Percentiles rank a stretch among this genome's conserved stretches.
These are phyloP conservation scores for Mustela erminea DNA, from an alignment of 2,797 vertebrate species.

Conservation along the genomic window DNA sequence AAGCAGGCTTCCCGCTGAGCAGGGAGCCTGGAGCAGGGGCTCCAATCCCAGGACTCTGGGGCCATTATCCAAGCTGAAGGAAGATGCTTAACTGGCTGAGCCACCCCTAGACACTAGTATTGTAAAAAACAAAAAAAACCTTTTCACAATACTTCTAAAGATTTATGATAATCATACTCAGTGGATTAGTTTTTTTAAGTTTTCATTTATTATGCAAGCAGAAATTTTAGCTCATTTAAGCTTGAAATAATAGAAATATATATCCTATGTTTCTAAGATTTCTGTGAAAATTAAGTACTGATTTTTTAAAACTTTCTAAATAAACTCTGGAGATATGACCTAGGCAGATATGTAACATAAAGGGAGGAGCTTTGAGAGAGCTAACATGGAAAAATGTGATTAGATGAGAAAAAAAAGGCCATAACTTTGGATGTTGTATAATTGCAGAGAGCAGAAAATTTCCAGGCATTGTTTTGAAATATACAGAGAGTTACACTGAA, in stretches of 20 bases:
- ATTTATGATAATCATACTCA: not conserved
- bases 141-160: not conserved
- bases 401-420: not conserved
- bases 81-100: too few relatives aligned
- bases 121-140: not conserved
- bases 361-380: not conserved
- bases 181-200: not conserved
- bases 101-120: not conserved
- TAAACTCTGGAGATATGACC: not conserved
- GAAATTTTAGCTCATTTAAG: not conserved
- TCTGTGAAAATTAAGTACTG: not conserved
- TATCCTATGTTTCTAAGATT: not conserved
- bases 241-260: not conserved
- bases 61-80: too few relatives aligned
- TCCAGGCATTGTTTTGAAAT: constrained; percentile 43
- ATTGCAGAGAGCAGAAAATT: constrained; percentile 26
- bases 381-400: constrained; percentile 45
- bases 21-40: too few relatives aligned
- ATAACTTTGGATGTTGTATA: not conserved
- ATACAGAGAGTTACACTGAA: constrained; percentile 76
- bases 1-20: too few relatives aligned
- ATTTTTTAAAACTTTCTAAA: not conserved
- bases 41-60: too few relatives aligned
- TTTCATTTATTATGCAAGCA: not conserved
- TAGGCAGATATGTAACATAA: not conserved